Evolutionary conservation across 2,888 invertebrate genomes (phyloP).

Genomic region (Proisotoma minuta): DNA sequence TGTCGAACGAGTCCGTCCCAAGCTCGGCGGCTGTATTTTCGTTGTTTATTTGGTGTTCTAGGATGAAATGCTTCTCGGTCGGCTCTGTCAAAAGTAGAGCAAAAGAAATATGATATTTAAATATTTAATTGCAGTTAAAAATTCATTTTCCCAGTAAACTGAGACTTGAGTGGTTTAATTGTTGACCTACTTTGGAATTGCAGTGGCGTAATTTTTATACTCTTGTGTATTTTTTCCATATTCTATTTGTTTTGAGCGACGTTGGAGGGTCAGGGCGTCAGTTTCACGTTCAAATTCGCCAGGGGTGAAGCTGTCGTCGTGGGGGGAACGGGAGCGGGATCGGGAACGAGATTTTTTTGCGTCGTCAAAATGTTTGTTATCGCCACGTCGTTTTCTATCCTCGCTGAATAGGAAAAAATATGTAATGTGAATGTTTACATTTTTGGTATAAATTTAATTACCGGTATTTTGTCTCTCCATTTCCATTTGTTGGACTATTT

Average conservation of each 20-base stretch:
- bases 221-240: constrained; percentile 45
- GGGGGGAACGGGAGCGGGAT: neutral
- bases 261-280: constrained; percentile 29
- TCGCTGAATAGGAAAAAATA: too few relatives aligned
- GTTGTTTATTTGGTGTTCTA: constrained; percentile 79
- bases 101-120: neutral
- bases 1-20: constrained; percentile 85
- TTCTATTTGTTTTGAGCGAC: constrained; percentile 42
- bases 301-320: neutral
- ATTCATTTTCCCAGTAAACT: too few relatives aligned
- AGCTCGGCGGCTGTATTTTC: constrained; percentile 83
- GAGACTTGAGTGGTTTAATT: too few relatives aligned
- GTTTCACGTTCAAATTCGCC: constrained; percentile 36
- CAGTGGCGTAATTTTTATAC: constrained; percentile 35
- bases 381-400: too few relatives aligned
- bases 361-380: neutral
- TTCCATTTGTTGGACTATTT: too few relatives aligned
- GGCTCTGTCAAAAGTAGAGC: constrained; percentile 47
- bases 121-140: neutral
- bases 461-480: too few relatives aligned
- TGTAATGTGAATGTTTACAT: too few relatives aligned
- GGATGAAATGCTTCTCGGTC: constrained; percentile 70
- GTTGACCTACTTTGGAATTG: constrained; percentile 38
- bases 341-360: neutral
- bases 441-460: too few relatives aligned